Percentiles rank a stretch among this genome's conserved stretches.
Evolutionary conservation across 1,140 invertebrate species (phyloP).

Genomic region (Mycetomoellerius zeteki): DNA sequence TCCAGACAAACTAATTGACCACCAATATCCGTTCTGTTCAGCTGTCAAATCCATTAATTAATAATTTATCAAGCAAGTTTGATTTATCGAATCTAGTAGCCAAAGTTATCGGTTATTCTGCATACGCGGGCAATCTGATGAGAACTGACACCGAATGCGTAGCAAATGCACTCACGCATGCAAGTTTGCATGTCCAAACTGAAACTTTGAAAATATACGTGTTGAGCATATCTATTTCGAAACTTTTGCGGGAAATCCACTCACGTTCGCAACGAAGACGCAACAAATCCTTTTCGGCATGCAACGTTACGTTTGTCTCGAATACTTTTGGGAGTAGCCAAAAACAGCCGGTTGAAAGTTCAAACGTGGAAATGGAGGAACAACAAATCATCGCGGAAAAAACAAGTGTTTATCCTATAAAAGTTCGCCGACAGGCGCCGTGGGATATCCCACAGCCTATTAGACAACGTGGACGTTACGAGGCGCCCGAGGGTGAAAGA

Average conservation of each 20-base stretch:
- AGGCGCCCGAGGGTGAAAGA: constrained; percentile 25
- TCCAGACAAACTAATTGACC: background rate
- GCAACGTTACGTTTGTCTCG: background rate
- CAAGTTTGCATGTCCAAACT: background rate
- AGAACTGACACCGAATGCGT: background rate
- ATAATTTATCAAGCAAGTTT: background rate
- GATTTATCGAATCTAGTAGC: constrained; percentile 3
- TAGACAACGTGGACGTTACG: constrained; percentile 46
- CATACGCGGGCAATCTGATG: constrained; percentile 21
- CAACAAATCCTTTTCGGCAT: constrained; percentile 30
- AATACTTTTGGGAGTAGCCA: constrained; percentile 4
- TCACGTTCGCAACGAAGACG: constrained; percentile 23
- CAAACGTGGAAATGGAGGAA: background rate
- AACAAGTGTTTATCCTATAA: constrained; percentile 42
- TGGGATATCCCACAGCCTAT: constrained; percentile 42
- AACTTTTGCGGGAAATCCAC: constrained; percentile 36
- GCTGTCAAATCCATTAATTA: constrained; percentile 15
- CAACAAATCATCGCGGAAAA: constrained; percentile 66
- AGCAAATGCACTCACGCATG: constrained; percentile 10
- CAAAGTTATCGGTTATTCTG: background rate
- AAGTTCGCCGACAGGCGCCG: constrained; percentile 36
- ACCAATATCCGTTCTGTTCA: background rate
- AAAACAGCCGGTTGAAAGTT: constrained; percentile 18
- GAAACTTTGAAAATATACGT: constrained; percentile 9
- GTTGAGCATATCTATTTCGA: constrained; percentile 1